These are phyloP conservation scores for Holacanthella duospinosa DNA, from an alignment of 2,888 invertebrate species.

Conservation along the genomic window DNA sequence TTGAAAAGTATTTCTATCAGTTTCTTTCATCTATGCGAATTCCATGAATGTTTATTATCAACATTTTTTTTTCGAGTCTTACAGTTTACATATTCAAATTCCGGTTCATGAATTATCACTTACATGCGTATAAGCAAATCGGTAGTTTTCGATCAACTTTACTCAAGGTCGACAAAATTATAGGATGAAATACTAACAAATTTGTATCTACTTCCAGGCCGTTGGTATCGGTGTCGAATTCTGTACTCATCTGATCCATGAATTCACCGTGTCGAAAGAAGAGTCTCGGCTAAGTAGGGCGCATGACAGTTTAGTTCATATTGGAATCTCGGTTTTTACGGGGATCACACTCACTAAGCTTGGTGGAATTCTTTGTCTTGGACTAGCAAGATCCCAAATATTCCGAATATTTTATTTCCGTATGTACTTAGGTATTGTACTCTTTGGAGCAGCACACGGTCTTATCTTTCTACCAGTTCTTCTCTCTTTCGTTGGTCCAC, in stretches of 20 bases:
- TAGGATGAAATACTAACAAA: no score
- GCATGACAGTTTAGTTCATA: slow-evolving; percentile 72
- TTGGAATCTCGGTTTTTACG: slow-evolving; percentile 69
- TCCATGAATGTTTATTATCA: no score
- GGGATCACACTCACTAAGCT: slow-evolving; percentile 69
- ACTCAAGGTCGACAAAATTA: no score
- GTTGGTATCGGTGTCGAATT: slow-evolving; percentile 98
- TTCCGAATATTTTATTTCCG: slow-evolving; percentile 94
- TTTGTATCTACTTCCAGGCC: slow-evolving; percentile 56
- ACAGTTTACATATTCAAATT: no score
- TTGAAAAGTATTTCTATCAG: no score
- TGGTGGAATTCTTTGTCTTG: slow-evolving; percentile 90
- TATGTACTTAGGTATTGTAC: slow-evolving; percentile 94
- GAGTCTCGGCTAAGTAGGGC: slow-evolving; percentile 63
- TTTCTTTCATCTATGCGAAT: no score
- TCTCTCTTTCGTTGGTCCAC: slow-evolving; percentile 45
- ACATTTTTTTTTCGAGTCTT: no score
- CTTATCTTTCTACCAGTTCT: slow-evolving; percentile 94
- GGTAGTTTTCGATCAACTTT: not conserved
- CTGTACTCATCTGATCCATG: slow-evolving; percentile 91
- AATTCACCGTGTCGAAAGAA: slow-evolving; percentile 71
- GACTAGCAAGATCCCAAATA: slow-evolving; percentile 94
- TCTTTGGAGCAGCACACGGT: slow-evolving; percentile 93
- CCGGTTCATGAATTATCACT: not conserved
- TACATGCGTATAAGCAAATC: not conserved